Evolutionary conservation across 2,888 invertebrate species (phyloP).

Genomic region (Lordiphosa fenestrarum): DNA sequence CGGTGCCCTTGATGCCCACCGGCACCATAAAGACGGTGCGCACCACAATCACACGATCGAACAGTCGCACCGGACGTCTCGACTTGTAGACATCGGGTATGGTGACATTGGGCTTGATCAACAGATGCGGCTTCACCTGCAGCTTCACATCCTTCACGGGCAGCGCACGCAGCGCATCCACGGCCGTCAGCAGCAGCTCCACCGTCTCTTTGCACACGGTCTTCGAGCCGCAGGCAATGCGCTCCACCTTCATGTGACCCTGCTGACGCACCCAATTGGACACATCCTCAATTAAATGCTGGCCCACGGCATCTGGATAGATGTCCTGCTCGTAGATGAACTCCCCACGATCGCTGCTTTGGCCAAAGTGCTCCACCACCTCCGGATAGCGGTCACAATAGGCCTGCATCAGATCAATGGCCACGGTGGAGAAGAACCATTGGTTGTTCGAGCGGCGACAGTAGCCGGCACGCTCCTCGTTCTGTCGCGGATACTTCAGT

Average conservation of each 20-base stretch:
- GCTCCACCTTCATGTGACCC: conserved; percentile 83
- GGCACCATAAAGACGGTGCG: conserved; percentile 88
- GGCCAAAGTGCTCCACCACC: conserved; percentile 83
- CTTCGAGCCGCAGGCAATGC: conserved; percentile 86
- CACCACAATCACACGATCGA: conserved; percentile 92
- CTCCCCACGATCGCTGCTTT: conserved; percentile 82
- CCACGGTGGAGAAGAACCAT: conserved; percentile 92
- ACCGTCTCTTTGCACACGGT: conserved; percentile 86
- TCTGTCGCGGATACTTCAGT: conserved; percentile 92
- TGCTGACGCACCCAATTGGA: conserved; percentile 87
- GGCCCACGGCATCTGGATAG: conserved; percentile 82
- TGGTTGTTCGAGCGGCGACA: conserved; percentile 86
- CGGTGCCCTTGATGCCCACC: conserved; percentile 90
- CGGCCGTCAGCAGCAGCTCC: conserved; percentile 76
- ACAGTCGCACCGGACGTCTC: conserved; percentile 80
- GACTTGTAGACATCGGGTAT: conserved; percentile 79
- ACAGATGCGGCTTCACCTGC: conserved; percentile 89
- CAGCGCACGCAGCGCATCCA: conserved; percentile 80
- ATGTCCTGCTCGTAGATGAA: conserved; percentile 86
- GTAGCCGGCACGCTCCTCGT: conserved; percentile 89
- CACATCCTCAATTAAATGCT: conserved; percentile 81
- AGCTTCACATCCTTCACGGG: conserved; percentile 83
- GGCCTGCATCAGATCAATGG: conserved; percentile 85
- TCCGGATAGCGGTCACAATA: conserved; percentile 88
- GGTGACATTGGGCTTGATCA: conserved; percentile 83